These are phyloP conservation scores for Oligia strigilis DNA, from an alignment of 2,888 invertebrate species.

Conservation along the genomic window DNA sequence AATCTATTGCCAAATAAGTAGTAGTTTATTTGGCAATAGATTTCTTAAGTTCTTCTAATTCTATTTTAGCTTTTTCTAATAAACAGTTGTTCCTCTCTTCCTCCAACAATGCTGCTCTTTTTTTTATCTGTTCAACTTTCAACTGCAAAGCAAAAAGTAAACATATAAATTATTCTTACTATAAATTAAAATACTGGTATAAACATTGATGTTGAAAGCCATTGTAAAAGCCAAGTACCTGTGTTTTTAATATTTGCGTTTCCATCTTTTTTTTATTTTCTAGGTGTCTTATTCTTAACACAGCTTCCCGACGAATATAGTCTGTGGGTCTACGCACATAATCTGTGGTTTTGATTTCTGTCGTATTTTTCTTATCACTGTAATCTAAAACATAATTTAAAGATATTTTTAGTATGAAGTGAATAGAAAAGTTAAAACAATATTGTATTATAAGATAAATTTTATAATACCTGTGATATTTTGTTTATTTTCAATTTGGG, in stretches of 20 bases:
- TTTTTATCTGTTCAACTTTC: background rate
- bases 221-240: constrained; percentile 10
- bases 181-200: background rate
- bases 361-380: background rate
- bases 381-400: background rate
- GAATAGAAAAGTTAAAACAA: background rate
- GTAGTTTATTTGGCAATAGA: background rate
- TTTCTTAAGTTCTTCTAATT: background rate
- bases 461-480: background rate
- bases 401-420: background rate
- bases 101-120: background rate
- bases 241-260: constrained; percentile 24
- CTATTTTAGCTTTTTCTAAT: background rate
- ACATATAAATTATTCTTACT: background rate
- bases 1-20: no score
- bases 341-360: background rate
- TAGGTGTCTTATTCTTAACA: constrained; percentile 5
- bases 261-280: constrained; percentile 29
- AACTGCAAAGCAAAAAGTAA: background rate
- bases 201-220: background rate
- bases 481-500: background rate
- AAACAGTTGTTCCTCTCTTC: background rate
- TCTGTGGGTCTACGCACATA: constrained; percentile 8
- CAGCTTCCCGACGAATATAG: constrained; percentile 24
- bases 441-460: background rate